Evolutionary conservation across 2,797 vertebrate species (phyloP), one percentile per base, ranked within the genome.

Genomic region (Takifugu ocellatus): DNA sequence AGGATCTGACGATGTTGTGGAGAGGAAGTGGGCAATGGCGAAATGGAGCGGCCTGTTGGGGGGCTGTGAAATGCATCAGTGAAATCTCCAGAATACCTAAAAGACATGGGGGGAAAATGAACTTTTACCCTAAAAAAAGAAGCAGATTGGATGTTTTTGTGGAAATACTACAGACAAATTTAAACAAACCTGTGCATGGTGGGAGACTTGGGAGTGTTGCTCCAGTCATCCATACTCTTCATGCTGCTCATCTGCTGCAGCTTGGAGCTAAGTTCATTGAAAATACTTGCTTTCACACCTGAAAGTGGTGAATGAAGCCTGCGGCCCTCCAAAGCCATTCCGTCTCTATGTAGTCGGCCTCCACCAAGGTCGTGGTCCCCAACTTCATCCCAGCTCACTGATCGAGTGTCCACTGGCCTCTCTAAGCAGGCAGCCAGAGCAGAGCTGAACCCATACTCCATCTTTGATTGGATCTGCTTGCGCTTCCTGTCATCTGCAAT

Each of bases 231-330:
- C 87, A 90, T 88, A 67, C 90, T 88, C 83, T 87, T 91, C 76
- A 90, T 89, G 72, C 91, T 86, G 47, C 94, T 89, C 83, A 96
- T 93, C 77, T 96, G 94, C 71, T 96, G 94, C 48, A 96, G 90
- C 77, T 96, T 97, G 86, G 93, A 93, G 84, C 94, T 95, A 43
- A 97, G 90, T 73, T 97, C 95, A 39, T 89, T 94, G 87, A 96
- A 95, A 81, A 97, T 96, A 87, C 92, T 96, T 75, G 94, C 92
- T 84, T 96, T 97, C 39, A 96, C 90, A 0, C 93, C 91, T 6
- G 94, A 93, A 56, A 94, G 84, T 54, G 94, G 92, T 3, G 91
- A 91, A 68, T 89, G 87, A 31, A 89, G 63, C 51, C 82, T 84
- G 43, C 88, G 89, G 4, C 84, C 77, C 17, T 92, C 91, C 66